These are phyloP conservation scores for Hydrotaea diabolus DNA, from an alignment of 2,888 invertebrate genomes.

Conservation along the genomic window DNA sequence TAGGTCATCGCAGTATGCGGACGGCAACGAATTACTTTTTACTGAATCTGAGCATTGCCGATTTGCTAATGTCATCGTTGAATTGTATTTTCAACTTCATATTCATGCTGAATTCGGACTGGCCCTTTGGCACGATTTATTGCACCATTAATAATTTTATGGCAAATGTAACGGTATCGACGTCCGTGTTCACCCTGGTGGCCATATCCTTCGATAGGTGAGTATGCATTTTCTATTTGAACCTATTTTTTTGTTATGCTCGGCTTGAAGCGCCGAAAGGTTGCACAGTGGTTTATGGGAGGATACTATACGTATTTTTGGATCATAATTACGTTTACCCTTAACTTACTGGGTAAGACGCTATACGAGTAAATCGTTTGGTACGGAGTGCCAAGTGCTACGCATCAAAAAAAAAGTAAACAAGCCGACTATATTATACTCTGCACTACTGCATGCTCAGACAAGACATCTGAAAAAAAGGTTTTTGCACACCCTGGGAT, in stretches of 20 bases:
- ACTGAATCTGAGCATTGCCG: conserved; percentile 93
- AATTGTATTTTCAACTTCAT: conserved; percentile 95
- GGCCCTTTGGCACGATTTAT: conserved; percentile 94
- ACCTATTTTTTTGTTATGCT: background rate
- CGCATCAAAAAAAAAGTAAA: too few species aligned
- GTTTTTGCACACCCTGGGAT: too few species aligned
- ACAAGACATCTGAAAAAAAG: too few species aligned
- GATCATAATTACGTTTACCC: too few species aligned
- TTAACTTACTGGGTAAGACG: too few species aligned
- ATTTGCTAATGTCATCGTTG: conserved; percentile 91
- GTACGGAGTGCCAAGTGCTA: too few species aligned
- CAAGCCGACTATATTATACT: too few species aligned
- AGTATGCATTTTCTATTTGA: conserved; percentile 71
- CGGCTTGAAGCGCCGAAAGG: background rate
- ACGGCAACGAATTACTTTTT: conserved; percentile 96
- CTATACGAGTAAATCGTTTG: too few species aligned
- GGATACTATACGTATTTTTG: too few species aligned
- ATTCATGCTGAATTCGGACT: conserved; percentile 92
- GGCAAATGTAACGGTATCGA: conserved; percentile 94
- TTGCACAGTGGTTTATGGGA: background rate
- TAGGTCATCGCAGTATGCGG: conserved; percentile 91
- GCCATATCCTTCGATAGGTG: conserved; percentile 97
- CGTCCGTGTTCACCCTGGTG: conserved; percentile 96
- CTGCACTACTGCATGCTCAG: too few species aligned
- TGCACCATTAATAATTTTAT: conserved; percentile 95